Percentiles rank a stretch among this genome's conserved stretches.
phyloP scores from a whole-genome alignment of 1,140 invertebrate genomes.

The Heterodera schachtii region DNA sequence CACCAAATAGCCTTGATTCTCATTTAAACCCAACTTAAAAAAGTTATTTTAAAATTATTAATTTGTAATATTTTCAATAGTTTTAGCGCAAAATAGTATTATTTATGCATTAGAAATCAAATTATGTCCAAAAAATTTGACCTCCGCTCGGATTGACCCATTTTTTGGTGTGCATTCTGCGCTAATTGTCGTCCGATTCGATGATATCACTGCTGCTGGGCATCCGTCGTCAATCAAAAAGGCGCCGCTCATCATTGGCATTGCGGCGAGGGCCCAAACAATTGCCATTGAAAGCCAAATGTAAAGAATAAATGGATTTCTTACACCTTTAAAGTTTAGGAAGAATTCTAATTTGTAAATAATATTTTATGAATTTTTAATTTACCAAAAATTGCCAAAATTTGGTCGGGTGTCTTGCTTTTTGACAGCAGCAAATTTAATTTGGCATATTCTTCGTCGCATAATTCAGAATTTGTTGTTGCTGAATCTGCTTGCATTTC shows the following conservation, averaged over 20 bases:
- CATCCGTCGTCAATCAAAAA: conserved; percentile 13
- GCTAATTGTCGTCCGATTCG: background rate
- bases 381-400: conserved; percentile 1
- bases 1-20: conserved; percentile 22
- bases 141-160: conserved; percentile 1
- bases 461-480: background rate
- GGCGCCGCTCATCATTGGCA: conserved; percentile 19
- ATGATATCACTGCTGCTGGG: background rate
- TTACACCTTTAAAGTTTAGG: background rate
- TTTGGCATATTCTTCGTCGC: background rate
- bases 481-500: background rate
- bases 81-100: too few species aligned
- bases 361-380: background rate
- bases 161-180: background rate
- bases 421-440: background rate
- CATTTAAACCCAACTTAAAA: conserved; percentile 28
- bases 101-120: too few species aligned
- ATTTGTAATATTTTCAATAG: too few species aligned
- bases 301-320: conserved; percentile 17
- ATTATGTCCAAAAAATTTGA: background rate
- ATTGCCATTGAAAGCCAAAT: conserved; percentile 8
- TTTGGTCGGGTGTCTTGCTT: conserved; percentile 3
- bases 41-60: too few species aligned
- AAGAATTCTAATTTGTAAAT: background rate
- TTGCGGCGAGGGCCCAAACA: conserved; percentile 10